Evolutionary conservation across 2,113 vertebrate genomes (phyloP), one percentile per base, ranked within the genome.

Genomic region (Oryzias celebensis): DNA sequence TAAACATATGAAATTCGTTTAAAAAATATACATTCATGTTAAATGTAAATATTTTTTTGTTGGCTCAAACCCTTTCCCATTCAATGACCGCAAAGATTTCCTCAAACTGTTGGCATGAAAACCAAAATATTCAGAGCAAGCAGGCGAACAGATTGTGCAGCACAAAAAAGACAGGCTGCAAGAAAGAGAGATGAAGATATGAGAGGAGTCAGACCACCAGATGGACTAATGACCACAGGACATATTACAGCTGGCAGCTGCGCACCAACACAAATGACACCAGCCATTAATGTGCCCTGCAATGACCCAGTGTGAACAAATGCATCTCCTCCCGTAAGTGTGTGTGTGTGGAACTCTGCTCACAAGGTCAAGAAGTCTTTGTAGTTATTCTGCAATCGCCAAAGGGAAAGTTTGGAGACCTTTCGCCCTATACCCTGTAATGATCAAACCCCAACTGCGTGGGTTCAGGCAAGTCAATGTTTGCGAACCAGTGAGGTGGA

Each of bases 151-250:
- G 12, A 36, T 18, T 46, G 54, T 67, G 64, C 24, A 31, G 62
- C 42, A 45, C 36, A 49, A 56, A 22, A 43, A 56, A 23, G 58
- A 52, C 45, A 76, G 50, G 56, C 43, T 17, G 18, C 46, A 66
- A 65, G 64, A 54, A 45, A 75, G 53, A 64, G 60, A 13, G 53
- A 65, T 44, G 46, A 68, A 73, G 65, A 76, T 79, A 71, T 68
- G 74, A 78, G 52, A 62, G 52, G 57, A 83, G 76, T 78, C 80
- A 68, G 76, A 63, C 69, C 71, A 78, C 80, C 87, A 87, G 87
- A 89, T 89, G 87, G 84, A 83, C 84, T 86, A 85, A 87, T 86
- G 84, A 87, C 78, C 82, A 73, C 80, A 85, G 87, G 82, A 89
- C 87, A 84, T 85, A 84, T 87, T 86, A 85, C 84, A 86, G 77